Evolutionary conservation across 2,888 invertebrate genomes (phyloP), one percentile per base, ranked within the genome.

Genomic region (Ophioninae sp.): DNA sequence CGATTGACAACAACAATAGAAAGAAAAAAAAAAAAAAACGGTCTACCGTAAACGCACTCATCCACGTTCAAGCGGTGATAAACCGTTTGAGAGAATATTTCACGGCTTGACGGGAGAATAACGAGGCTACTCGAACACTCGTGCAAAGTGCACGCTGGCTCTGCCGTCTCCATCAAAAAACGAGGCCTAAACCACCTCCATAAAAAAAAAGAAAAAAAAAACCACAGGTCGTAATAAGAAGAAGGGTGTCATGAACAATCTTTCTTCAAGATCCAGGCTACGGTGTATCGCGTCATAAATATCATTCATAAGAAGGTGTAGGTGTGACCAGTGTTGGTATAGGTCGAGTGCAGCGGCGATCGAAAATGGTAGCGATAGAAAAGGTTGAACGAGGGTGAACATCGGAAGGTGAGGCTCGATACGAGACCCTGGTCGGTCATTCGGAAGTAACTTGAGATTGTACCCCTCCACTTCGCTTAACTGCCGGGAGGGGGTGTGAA

Each of bases 401-500:
- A 88, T 89, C 82, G 84, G 72, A 79, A 73, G 83, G 84, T 73
- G 75, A 84, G 80, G 69, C 82, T 79, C 68, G 82, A 79, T 87
- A 87, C 85, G 86, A 87, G 85, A 86, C 89, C 89, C 89, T 85
- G 83, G 87, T 82, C 85, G 88, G 86, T 87, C 87, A 87, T 89
- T 87, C 87, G 86, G 85, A 88, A 89, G 86, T 88, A 87, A 88
- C 87, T 88, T 87, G 86, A 89, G 89, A 89, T 89, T 86, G 86
- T 84, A 87, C 85, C 86, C 84, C 85, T 30, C 50, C 50, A 17
- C 85, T 78, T 69, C 59, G 39, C 76, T 37, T 61, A 59, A 82
- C 73, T 72, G 37, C 68, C 75, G 56, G 70, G 76, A 65, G 41
- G 64, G 50, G 57, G 37, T 7, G 56, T 39, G 17, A 70, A 56